These are phyloP conservation scores for Spheniscus humboldti DNA, from an alignment of 2,797 vertebrate species.

Conservation along the genomic window DNA sequence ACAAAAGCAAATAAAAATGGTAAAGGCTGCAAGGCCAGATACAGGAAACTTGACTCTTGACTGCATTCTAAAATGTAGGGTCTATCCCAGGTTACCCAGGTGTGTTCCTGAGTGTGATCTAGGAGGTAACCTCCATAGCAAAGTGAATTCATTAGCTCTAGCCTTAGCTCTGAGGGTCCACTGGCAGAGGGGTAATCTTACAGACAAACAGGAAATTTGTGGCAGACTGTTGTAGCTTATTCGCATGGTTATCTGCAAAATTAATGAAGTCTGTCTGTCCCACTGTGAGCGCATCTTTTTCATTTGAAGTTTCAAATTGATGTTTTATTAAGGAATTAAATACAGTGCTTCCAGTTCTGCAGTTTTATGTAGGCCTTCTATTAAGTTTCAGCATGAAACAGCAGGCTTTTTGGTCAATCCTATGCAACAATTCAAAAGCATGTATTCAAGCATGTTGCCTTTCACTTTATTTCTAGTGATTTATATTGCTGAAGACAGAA, in stretches of 20 bases:
- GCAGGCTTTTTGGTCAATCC: neutral
- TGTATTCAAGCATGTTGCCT: neutral
- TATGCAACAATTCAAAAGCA: neutral
- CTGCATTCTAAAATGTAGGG: neutral
- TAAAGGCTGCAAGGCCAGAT: neutral
- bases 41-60: neutral
- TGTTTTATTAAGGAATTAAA: neutral
- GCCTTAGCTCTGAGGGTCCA: neutral
- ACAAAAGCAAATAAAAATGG: neutral
- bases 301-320: neutral
- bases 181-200: neutral
- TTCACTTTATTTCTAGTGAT: neutral
- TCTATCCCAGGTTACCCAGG: neutral
- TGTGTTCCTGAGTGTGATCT: neutral
- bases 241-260: neutral
- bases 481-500: neutral
- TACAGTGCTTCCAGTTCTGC: neutral
- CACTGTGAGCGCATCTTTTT: neutral
- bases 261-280: neutral
- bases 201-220: neutral
- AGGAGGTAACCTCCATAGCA: neutral
- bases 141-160: neutral
- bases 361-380: neutral
- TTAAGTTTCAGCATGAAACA: neutral
- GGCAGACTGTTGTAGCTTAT: neutral